Percentiles rank a stretch among this genome's conserved stretches.
phyloP scores from a whole-genome alignment of 2,797 vertebrate species.

The Acanthurus leucopareius region DNA sequence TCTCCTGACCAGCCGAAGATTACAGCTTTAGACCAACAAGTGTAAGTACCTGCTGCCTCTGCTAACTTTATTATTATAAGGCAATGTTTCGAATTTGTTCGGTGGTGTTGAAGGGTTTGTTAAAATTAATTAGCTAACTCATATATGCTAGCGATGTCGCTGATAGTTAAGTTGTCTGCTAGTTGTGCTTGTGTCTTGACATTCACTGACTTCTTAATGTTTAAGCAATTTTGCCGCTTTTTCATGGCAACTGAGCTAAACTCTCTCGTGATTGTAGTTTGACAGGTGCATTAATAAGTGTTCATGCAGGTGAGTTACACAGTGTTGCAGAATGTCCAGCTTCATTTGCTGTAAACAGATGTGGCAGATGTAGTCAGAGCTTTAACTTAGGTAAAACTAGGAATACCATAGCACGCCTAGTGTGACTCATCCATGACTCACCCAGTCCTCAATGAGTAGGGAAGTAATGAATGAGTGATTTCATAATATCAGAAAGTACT shows the following conservation, averaged over 20 bases:
- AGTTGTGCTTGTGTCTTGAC: background rate
- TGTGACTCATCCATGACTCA: constrained; percentile 64
- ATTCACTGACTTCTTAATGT: background rate
- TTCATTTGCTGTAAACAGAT: background rate
- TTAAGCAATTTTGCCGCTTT: background rate
- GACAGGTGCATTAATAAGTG: background rate
- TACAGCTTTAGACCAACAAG: background rate
- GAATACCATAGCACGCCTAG: constrained; percentile 37
- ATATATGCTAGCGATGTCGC: background rate
- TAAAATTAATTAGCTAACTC: background rate
- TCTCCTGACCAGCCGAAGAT: background rate
- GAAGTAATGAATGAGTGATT: constrained; percentile 63
- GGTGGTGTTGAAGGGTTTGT: background rate
- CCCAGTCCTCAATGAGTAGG: constrained; percentile 42
- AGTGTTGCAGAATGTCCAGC: background rate
- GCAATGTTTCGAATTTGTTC: background rate
- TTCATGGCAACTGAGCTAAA: background rate
- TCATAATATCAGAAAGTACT: constrained; percentile 78
- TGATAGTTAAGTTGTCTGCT: background rate
- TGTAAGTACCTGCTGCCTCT: constrained; percentile 8
- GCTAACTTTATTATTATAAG: background rate
- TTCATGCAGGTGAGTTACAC: background rate
- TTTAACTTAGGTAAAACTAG: too few species aligned
- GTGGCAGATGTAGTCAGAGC: background rate
- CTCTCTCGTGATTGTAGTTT: background rate